phyloP scores from a whole-genome alignment of 2,113 vertebrate genomes.

The Sylvietta virens region DNA sequence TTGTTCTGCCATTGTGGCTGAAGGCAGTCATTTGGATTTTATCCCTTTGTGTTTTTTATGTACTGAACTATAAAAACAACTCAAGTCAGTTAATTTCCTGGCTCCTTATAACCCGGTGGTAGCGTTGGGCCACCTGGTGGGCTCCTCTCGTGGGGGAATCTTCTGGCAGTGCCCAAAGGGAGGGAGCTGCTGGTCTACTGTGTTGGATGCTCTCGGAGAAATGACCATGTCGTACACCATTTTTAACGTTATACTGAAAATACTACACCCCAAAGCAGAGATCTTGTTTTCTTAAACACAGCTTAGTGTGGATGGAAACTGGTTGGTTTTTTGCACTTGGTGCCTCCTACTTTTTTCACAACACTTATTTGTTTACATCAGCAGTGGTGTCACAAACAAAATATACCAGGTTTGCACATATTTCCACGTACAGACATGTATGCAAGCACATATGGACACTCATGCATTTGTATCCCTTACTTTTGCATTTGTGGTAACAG shows the following conservation, averaged over 20 bases:
- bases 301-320: neutral
- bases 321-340: neutral
- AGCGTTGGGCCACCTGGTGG: neutral
- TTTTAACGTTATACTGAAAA: rapidly evolving
- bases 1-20: neutral
- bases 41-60: neutral
- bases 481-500: neutral
- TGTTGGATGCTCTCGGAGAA: neutral
- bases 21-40: neutral
- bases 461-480: neutral
- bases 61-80: neutral
- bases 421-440: rapidly evolving
- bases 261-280: neutral
- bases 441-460: neutral
- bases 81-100: neutral
- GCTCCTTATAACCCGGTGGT: neutral
- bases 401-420: neutral
- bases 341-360: neutral
- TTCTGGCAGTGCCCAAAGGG: neutral
- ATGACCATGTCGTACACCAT: rapidly evolving
- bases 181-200: rapidly evolving
- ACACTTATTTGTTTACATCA: neutral
- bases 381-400: neutral
- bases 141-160: neutral
- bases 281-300: neutral